Evolutionary conservation across 2,797 vertebrate genomes (phyloP).

Genomic region (Gymnoscopelus microlampas): DNA sequence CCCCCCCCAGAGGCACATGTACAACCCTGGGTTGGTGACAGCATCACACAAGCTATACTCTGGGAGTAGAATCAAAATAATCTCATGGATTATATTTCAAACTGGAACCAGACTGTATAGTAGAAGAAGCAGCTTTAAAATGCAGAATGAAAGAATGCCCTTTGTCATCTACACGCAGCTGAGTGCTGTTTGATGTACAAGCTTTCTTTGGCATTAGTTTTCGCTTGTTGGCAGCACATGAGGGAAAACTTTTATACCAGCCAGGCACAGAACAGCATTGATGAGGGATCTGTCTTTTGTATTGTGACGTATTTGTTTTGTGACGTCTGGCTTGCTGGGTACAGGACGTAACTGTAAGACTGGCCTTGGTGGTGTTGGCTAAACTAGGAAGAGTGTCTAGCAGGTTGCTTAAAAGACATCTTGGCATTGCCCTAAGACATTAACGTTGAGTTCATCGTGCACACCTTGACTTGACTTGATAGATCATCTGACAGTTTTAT

Average conservation of each 20-base stretch:
- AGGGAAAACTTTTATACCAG: constrained; percentile 12
- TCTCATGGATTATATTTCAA: neutral
- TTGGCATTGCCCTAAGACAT: neutral
- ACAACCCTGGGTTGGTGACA: neutral
- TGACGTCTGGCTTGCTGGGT: neutral
- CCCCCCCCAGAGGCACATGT: too few species aligned
- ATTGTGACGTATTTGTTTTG: constrained; percentile 6
- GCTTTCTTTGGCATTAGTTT: constrained; percentile 11
- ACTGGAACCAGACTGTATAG: neutral
- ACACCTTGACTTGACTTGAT: too few species aligned
- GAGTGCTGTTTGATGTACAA: neutral
- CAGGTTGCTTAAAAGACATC: neutral
- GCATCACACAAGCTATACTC: neutral
- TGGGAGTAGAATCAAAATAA: neutral
- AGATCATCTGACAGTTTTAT: too few species aligned
- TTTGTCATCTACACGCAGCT: neutral
- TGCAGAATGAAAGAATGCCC: neutral
- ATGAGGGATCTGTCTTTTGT: constrained; percentile 15
- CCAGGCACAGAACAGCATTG: constrained; percentile 19
- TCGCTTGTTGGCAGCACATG: constrained; percentile 16
- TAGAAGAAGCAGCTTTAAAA: too few species aligned
- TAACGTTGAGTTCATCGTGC: too few species aligned
- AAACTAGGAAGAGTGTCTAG: neutral
- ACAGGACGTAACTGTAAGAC: too few species aligned
- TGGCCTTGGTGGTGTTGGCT: neutral